phyloP scores from a whole-genome alignment of 1,140 invertebrate genomes.

The Drosophila persimilis region DNA sequence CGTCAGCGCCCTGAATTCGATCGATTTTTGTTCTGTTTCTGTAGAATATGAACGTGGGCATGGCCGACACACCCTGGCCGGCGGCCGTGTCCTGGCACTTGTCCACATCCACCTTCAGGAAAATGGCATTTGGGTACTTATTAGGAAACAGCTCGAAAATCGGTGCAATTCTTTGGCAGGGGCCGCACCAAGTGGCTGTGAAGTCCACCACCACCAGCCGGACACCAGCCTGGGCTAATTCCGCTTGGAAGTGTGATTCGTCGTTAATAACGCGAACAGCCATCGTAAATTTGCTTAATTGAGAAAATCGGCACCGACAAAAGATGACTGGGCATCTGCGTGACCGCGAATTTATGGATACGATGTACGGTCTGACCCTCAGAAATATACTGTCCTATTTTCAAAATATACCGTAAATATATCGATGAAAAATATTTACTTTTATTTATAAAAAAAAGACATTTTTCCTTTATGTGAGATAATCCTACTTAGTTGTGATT shows the following conservation, averaged over 20 bases:
- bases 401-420: too few relatives aligned
- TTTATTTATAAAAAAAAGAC: too few relatives aligned
- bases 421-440: too few relatives aligned
- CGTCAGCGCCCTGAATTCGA: constrained; percentile 92
- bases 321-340: constrained; percentile 49
- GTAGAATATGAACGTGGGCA: constrained; percentile 99
- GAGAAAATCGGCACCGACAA: constrained; percentile 32
- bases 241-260: constrained; percentile 92
- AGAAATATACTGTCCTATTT: too few relatives aligned
- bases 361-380: too few relatives aligned
- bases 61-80: constrained; percentile 93
- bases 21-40: constrained; percentile 93
- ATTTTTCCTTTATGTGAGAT: too few relatives aligned
- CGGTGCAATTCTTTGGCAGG: constrained; percentile 96
- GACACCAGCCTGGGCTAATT: constrained; percentile 90
- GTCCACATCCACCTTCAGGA: constrained; percentile 98
- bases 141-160: constrained; percentile 92
- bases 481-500: too few relatives aligned
- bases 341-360: background rate
- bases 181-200: constrained; percentile 96
- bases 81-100: constrained; percentile 93
- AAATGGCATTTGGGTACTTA: constrained; percentile 94
- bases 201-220: constrained; percentile 98
- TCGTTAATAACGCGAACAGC: constrained; percentile 83
- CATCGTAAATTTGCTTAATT: constrained; percentile 48